Conservation (phyloP, 1,140 invertebrate genomes). For the Caerostris extrusa region DNA sequence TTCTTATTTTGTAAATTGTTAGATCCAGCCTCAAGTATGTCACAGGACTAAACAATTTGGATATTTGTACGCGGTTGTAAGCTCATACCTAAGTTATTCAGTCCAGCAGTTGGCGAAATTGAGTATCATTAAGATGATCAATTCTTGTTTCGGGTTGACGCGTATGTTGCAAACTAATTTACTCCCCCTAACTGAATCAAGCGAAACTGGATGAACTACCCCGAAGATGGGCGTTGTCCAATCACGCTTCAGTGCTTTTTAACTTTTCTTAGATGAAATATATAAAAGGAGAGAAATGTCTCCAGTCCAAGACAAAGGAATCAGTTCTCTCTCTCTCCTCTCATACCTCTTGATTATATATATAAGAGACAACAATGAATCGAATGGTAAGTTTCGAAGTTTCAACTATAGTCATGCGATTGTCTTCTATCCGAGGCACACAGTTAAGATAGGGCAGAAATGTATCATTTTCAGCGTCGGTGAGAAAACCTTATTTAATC, state of each 20-base stretch:
- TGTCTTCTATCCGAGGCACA: neutral
- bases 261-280: slow-evolving; percentile 48
- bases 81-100: slow-evolving; percentile 71
- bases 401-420: neutral
- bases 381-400: slow-evolving; percentile 61
- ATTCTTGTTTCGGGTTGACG: slow-evolving; percentile 67
- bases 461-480: neutral
- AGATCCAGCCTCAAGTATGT: slow-evolving; percentile 51
- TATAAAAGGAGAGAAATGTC: slow-evolving; percentile 53
- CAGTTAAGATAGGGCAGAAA: neutral
- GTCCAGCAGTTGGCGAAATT: slow-evolving; percentile 67
- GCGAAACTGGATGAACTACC: slow-evolving; percentile 58
- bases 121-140: slow-evolving; percentile 74
- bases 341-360: slow-evolving; percentile 48
- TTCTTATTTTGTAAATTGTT: slow-evolving; percentile 64
- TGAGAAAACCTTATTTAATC: neutral
- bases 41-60: slow-evolving; percentile 58
- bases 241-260: slow-evolving; percentile 67
- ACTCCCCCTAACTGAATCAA: slow-evolving; percentile 53
- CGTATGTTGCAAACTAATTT: slow-evolving; percentile 56
- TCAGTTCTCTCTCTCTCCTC: neutral
- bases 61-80: slow-evolving; percentile 63
- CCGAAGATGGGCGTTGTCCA: slow-evolving; percentile 68
- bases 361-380: slow-evolving; percentile 61
- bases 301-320: slow-evolving; percentile 48